Conservation (phyloP, 2,888 invertebrate genomes). For the Drosophila falleni region DNA sequence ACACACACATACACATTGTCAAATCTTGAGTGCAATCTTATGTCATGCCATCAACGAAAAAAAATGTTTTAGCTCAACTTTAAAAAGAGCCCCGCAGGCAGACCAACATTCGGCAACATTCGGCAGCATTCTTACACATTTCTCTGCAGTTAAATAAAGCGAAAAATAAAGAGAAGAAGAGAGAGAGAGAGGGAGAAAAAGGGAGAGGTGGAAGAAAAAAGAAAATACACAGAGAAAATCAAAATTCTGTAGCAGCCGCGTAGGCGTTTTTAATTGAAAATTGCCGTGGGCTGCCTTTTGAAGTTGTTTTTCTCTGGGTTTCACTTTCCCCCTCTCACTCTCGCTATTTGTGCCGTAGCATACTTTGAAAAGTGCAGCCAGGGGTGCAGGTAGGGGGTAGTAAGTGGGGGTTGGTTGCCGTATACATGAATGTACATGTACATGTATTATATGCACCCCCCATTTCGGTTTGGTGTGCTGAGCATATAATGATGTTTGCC, state of each 20-base stretch:
- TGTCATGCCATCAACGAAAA: conserved; percentile 56
- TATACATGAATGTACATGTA: not conserved
- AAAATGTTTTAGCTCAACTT: conserved; percentile 42
- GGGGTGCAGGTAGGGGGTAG: not conserved
- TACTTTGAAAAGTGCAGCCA: conserved; percentile 55
- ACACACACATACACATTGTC: conserved; percentile 25
- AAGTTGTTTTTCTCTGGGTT: conserved; percentile 46
- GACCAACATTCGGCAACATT: conserved; percentile 1
- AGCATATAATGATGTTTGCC: conserved; percentile 59
- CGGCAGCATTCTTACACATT: conserved; percentile 40
- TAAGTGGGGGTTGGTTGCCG: not conserved
- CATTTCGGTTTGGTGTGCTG: conserved; percentile 20
- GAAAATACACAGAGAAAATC: conserved; percentile 19
- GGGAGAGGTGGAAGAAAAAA: not conserved
- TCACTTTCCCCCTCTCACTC: not conserved
- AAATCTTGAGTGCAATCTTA: conserved; percentile 74
- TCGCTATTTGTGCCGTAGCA: conserved; percentile 34
- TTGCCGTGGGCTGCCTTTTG: conserved; percentile 75
- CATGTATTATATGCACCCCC: conserved; percentile 11
- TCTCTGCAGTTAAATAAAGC: conserved; percentile 20
- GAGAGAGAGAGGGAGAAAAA: not conserved
- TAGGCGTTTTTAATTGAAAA: conserved; percentile 79
- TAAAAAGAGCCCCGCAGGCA: conserved; percentile 52
- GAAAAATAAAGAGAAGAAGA: conserved; percentile 3
- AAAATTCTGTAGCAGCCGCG: conserved; percentile 34